A percentile compares a stretch with the other conserved stretches of the same genome.
Conservation (phyloP, 2,797 vertebrate species). For the Sebastes paucispinis region DNA sequence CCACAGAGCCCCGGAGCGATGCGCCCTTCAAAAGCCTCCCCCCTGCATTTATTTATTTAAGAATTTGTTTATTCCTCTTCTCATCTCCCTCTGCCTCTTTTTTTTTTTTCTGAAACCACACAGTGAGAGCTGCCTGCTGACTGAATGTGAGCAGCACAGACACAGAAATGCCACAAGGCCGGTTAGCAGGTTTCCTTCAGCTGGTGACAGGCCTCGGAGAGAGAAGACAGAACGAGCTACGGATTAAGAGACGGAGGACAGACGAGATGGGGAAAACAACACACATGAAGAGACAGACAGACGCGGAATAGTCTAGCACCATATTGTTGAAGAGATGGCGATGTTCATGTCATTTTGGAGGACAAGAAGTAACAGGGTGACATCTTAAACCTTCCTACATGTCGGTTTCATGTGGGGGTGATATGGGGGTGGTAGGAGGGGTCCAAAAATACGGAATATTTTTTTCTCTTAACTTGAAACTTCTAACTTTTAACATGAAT, state of each 20-base stretch:
- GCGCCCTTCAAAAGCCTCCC: constrained; percentile 72
- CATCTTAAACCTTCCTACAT: background rate
- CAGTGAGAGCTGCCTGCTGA: constrained; percentile 58
- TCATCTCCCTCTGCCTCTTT: constrained; percentile 63
- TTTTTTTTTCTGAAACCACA: constrained; percentile 37
- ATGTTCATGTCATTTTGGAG: background rate
- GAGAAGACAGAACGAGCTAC: constrained; percentile 1
- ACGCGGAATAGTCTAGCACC: background rate
- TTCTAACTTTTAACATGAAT: background rate
- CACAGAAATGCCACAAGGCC: constrained; percentile 62
- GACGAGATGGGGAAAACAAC: background rate
- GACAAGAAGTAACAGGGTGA: background rate
- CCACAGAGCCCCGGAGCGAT: constrained; percentile 64
- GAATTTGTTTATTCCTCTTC: constrained; percentile 75
- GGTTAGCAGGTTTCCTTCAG: constrained; percentile 54
- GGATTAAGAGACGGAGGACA: constrained; percentile 20
- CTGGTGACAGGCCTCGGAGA: constrained; percentile 41
- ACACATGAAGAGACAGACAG: background rate
- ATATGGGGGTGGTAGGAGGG: background rate
- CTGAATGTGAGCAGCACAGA: constrained; percentile 47
- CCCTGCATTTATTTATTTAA: constrained; percentile 76
- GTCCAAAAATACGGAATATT: background rate
- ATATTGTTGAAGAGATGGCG: background rate
- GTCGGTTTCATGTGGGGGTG: background rate
- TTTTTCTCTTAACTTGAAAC: background rate